Base-by-base conservation (phyloP, 2,888 invertebrate species). In the Synergus gifuensis region DNA sequence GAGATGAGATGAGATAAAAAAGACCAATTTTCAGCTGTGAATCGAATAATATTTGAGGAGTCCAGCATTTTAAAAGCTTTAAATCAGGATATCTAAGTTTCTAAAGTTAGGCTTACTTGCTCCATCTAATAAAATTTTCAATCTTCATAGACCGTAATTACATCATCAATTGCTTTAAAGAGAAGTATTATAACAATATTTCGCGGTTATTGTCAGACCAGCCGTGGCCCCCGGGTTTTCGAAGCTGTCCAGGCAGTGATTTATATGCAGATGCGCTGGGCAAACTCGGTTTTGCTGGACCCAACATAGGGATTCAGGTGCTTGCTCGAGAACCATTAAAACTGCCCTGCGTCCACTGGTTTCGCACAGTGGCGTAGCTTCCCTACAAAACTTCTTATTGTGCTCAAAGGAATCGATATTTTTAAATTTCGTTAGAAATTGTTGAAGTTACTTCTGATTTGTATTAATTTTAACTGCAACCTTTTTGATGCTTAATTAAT, bases 181-280 rank as follows among this genome's bases (percentile, higher is more conserved):
- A 54, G 54, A 54, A 54, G 0, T 54, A n/a, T n/a, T n/a, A 54
- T 9, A n/a, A n/a, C 54, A 3, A 54, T 54, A 54, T n/a, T 54
- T n/a, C 9, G n/a, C n/a, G n/a, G 8, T 54, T 54, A 54, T 54
- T 54, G n/a, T 54, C n/a, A n/a, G n/a, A 54, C 54, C n/a, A 54
- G 54, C n/a, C 8, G n/a, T 40, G 64, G 78, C 63, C 58, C 46
- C 64, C 18, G 54, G 42, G 69, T 76, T 78, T 79, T 73, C 81
- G 73, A 85, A 84, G 82, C 86, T 87, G 87, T 88, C 88, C 88
- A 78, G 78, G 85, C 87, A 85, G 89, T 90, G 90, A 90, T 90
- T 90, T 90, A 90, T 90, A 90, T 90, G 90, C 89, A 90, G 90
- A 90, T 90, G 86, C 86, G 84, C 81, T 86, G 76, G 67, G 80